A percentile compares a stretch with the other conserved stretches of the same genome.
phyloP scores from a whole-genome alignment of 2,888 invertebrate species.

The Mimumesa dahlbomi region DNA sequence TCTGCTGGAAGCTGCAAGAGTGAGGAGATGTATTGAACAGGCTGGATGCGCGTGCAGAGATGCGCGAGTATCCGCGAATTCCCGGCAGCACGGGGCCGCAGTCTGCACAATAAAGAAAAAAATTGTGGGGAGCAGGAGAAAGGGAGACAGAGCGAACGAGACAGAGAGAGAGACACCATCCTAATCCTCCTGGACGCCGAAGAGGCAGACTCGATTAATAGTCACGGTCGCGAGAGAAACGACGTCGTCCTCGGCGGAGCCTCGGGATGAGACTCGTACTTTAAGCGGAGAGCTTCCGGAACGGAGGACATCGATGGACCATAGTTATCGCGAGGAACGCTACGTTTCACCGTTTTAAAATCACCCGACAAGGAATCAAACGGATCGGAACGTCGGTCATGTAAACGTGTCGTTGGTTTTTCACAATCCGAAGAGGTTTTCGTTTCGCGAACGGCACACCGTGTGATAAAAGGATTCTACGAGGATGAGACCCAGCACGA shows the following conservation, averaged over 20 bases:
- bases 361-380: background rate
- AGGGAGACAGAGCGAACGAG: constrained; percentile 44
- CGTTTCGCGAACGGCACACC: background rate
- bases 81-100: constrained; percentile 72
- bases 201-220: constrained; percentile 68
- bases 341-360: constrained; percentile 1
- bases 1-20: constrained; percentile 79
- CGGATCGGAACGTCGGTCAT: constrained; percentile 40
- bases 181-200: constrained; percentile 66
- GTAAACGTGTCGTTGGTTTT: constrained; percentile 42
- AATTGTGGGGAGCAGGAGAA: constrained; percentile 51
- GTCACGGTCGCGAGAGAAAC: constrained; percentile 64
- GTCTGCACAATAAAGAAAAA: constrained; percentile 74
- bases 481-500: constrained; percentile 72
- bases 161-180: constrained; percentile 43
- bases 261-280: constrained; percentile 50
- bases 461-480: background rate
- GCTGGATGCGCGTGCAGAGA: constrained; percentile 78
- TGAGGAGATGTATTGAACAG: constrained; percentile 79
- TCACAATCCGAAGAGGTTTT: background rate
- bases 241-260: constrained; percentile 53
- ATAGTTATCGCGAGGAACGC: constrained; percentile 19
- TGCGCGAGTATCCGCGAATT: constrained; percentile 77
- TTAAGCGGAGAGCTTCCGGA: constrained; percentile 44
- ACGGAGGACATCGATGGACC: constrained; percentile 46